These are phyloP conservation scores for Pelagia noctiluca DNA, from an alignment of 30 jellyfish, hydroid and myxozoan genomes.

Conservation along the genomic window DNA sequence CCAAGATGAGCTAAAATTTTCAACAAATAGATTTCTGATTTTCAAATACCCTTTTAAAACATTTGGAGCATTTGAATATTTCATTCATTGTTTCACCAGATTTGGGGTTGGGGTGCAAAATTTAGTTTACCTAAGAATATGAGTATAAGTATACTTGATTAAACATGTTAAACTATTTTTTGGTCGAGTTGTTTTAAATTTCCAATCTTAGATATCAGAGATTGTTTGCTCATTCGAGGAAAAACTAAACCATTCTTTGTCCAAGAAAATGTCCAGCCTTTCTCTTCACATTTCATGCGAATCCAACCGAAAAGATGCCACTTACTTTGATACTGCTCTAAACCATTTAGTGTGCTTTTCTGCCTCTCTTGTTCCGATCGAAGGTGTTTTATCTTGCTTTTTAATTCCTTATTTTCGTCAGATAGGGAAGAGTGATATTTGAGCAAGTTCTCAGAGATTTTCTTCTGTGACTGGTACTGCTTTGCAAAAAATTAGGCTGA, in stretches of 20 bases:
- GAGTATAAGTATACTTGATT: not conserved
- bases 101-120: constrained; percentile 1
- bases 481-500: not conserved
- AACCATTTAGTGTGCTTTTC: constrained; percentile 1
- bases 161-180: not conserved
- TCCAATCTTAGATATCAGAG: not conserved
- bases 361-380: constrained; percentile 3
- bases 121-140: not conserved
- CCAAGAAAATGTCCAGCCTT: constrained; percentile 14
- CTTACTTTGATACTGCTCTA: constrained; percentile 46
- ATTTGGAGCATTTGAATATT: not conserved
- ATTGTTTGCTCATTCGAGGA: not conserved
- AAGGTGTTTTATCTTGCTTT: not conserved
- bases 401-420: not conserved
- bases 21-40: constrained; percentile 2
- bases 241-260: constrained; percentile 32
- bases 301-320: not conserved
- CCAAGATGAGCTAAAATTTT: constrained; percentile 4
- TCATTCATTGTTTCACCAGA: not conserved
- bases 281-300: not conserved
- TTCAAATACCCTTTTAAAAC: constrained; percentile 13
- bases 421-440: not conserved
- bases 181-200: constrained; percentile 7
- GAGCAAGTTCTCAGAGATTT: not conserved
- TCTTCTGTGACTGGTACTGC: constrained; percentile 13